A percentile compares a stretch with the other conserved stretches of the same genome.
Conservation (phyloP, 2,888 invertebrate species). For the Noctua janthe region DNA sequence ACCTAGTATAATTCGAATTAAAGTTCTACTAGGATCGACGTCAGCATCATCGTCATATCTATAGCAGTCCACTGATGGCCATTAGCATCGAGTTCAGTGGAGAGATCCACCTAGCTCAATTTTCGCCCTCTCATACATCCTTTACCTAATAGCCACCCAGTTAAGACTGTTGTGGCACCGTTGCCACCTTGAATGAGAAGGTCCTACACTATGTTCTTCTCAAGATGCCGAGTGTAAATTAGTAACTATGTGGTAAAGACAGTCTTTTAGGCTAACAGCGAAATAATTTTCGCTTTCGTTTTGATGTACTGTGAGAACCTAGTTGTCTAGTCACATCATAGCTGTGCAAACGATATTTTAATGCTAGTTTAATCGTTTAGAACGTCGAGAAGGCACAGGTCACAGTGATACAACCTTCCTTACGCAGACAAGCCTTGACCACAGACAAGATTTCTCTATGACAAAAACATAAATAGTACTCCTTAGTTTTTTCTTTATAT, state of each 20-base stretch:
- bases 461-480: constrained; percentile 22
- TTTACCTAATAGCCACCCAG: neutral
- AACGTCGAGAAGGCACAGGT: constrained; percentile 31
- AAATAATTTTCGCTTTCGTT: neutral
- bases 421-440: constrained; percentile 46
- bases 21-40: neutral
- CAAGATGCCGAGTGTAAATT: neutral
- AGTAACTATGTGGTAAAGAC: neutral
- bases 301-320: constrained; percentile 1
- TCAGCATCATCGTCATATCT: neutral
- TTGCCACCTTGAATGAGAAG: neutral
- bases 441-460: constrained; percentile 54
- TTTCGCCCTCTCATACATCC: neutral
- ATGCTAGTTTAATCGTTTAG: constrained; percentile 49
- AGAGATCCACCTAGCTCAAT: neutral
- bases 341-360: constrained; percentile 25
- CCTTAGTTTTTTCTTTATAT: constrained; percentile 3
- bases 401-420: constrained; percentile 22
- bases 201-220: neutral
- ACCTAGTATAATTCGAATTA: no score
- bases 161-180: neutral
- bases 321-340: neutral
- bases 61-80: neutral
- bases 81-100: neutral
- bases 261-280: neutral